phyloP scores from a whole-genome alignment of 2,888 invertebrate species.

The Adelognathus sp. region DNA sequence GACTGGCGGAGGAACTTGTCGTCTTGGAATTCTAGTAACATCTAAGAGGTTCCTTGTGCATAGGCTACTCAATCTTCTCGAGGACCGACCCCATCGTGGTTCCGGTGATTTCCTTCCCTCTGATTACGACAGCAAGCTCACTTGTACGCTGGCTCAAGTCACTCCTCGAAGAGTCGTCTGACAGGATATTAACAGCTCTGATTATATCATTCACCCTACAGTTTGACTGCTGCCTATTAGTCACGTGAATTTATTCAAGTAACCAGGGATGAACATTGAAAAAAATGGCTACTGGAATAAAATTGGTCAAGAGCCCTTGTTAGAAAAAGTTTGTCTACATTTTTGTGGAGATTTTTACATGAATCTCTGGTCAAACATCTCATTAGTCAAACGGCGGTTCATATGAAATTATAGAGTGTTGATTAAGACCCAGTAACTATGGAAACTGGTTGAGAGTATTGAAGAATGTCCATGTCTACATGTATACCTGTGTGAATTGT shows the following conservation, averaged over 20 bases:
- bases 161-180: background rate
- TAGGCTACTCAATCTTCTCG: slow-evolving; percentile 11
- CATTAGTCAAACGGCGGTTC: no score
- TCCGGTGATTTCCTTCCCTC: background rate
- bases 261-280: background rate
- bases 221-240: background rate
- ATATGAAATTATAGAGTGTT: no score
- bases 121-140: background rate
- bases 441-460: no score
- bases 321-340: no score
- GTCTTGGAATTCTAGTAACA: slow-evolving; percentile 12
- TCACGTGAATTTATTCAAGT: background rate
- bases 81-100: background rate
- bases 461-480: no score
- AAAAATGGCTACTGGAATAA: no score
- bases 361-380: no score
- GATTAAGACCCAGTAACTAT: no score
- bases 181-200: background rate
- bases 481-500: no score
- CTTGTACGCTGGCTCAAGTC: no score
- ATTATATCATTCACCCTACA: background rate
- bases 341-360: no score
- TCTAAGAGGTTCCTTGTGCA: background rate
- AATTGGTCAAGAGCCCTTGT: no score
- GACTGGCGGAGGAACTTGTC: background rate